Conservation (phyloP, 53 echinoderm and acorn worm species). For the Apostichopus leukothele region DNA sequence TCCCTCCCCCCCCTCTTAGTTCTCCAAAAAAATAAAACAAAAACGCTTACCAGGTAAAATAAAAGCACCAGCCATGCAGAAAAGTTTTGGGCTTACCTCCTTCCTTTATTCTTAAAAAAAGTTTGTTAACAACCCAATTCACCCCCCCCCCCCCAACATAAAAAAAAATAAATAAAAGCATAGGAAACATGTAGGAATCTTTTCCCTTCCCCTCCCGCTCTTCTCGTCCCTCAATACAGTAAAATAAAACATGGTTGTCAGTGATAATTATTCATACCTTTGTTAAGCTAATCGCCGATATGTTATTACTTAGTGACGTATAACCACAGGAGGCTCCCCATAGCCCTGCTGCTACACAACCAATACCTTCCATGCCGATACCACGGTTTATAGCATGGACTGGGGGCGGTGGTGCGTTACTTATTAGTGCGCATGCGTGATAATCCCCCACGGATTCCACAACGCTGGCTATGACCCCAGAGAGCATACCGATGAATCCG, state of each 20-base stretch:
- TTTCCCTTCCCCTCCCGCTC: no score
- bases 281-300: conserved; percentile 74
- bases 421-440: conserved; percentile 22
- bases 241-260: no score
- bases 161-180: background rate
- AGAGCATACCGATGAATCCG: conserved; percentile 3
- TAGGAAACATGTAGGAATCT: no score
- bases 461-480: conserved; percentile 21
- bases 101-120: no score
- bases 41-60: no score
- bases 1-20: no score
- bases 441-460: conserved; percentile 28
- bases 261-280: conserved; percentile 46
- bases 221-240: no score
- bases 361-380: conserved; percentile 69
- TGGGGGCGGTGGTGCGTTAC: conserved; percentile 55
- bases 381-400: conserved; percentile 80
- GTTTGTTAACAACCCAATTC: no score
- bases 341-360: conserved; percentile 71
- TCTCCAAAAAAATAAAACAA: no score
- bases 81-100: no score
- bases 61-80: no score
- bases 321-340: conserved; percentile 77
- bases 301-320: conserved; percentile 77
- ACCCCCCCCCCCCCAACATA: background rate